phyloP scores from a whole-genome alignment of 1,140 invertebrate species.

The Grapholita molesta region DNA sequence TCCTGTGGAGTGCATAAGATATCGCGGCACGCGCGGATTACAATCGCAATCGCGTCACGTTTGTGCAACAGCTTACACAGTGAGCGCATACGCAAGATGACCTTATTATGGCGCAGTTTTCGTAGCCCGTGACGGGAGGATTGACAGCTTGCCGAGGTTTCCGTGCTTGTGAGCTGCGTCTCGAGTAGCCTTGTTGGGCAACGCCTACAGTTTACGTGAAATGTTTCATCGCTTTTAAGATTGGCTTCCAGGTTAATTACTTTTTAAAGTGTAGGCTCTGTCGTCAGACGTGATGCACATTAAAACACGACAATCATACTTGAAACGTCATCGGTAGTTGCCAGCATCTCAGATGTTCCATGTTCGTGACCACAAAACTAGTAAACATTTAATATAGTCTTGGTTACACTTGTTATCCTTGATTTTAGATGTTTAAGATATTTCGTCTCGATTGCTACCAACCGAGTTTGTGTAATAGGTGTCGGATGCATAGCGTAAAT shows the following conservation, averaged over 20 bases:
- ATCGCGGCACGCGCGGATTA: slow-evolving; percentile 65
- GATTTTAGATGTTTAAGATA: too few species aligned
- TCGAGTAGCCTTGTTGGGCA: neutral
- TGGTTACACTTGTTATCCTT: too few species aligned
- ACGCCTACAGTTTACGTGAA: neutral
- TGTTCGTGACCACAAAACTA: too few species aligned
- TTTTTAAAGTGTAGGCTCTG: too few species aligned
- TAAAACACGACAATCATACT: too few species aligned
- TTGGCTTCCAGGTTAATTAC: slow-evolving; percentile 9
- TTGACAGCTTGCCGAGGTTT: neutral
- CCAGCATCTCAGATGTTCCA: too few species aligned
- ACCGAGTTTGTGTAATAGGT: neutral
- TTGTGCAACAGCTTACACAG: slow-evolving; percentile 71
- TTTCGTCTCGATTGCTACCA: neutral
- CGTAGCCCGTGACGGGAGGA: neutral
- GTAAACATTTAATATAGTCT: too few species aligned
- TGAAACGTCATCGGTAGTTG: too few species aligned
- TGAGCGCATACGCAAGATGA: slow-evolving; percentile 53
- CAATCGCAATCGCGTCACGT: slow-evolving; percentile 62
- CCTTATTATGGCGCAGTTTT: neutral
- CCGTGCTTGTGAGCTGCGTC: slow-evolving; percentile 2
- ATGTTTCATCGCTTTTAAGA: slow-evolving; percentile 15
- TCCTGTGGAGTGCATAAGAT: slow-evolving; percentile 62
- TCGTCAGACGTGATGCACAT: too few species aligned
- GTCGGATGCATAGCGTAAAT: slow-evolving; percentile 24